Conservation (phyloP, 2,797 vertebrate genomes). For the Mormyrus hasselquistii region DNA sequence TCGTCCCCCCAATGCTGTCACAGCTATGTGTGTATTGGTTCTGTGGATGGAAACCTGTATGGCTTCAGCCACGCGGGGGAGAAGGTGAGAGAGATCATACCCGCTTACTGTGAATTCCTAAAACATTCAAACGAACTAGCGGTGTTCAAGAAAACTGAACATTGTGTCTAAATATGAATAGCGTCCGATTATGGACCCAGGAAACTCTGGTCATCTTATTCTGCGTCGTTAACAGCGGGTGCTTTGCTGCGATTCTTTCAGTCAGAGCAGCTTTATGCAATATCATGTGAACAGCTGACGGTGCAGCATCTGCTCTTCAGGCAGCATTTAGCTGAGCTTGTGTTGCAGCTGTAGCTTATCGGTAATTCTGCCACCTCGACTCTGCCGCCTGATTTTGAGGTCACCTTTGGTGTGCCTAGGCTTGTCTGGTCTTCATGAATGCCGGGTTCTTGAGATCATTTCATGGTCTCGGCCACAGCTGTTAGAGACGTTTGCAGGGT, state of each 20-base stretch:
- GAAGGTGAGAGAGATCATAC: constrained; percentile 62
- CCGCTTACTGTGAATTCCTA: not conserved
- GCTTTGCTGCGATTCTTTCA: not conserved
- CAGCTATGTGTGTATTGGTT: constrained; percentile 69
- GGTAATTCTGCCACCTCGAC: not conserved
- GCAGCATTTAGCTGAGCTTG: not conserved
- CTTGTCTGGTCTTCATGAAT: not conserved
- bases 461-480: not conserved
- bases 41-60: constrained; percentile 78
- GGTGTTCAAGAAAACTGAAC: not conserved
- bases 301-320: not conserved
- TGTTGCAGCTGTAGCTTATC: not conserved
- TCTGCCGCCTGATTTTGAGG: not conserved
- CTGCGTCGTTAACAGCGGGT: not conserved
- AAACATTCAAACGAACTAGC: not conserved
- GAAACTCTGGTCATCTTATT: not conserved
- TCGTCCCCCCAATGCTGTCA: constrained; percentile 74
- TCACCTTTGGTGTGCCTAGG: not conserved
- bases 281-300: not conserved
- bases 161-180: not conserved
- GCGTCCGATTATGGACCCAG: not conserved
- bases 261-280: not conserved
- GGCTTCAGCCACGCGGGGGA: constrained; percentile 71
- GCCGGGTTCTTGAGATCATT: not conserved
- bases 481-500: not conserved